Conservation (phyloP, 1,140 invertebrate species). For the Papilio polytes region DNA sequence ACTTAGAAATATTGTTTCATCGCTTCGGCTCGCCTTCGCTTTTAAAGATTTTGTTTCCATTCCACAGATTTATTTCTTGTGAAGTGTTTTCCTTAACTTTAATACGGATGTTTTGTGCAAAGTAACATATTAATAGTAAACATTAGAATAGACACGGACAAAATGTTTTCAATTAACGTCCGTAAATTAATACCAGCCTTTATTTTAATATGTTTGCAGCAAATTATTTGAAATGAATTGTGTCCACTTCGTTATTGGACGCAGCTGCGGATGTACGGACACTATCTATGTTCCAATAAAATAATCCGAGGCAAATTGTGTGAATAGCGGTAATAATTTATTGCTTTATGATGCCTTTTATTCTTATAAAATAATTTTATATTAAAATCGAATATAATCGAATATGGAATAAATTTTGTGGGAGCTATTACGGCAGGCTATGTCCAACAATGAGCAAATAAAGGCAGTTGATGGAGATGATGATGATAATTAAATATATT, state of each 20-base stretch:
- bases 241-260: slow-evolving; percentile 20
- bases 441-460: too few relatives aligned
- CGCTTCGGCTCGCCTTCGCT: slow-evolving; percentile 3
- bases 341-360: slow-evolving; percentile 22
- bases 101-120: not conserved
- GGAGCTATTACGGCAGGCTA: too few relatives aligned
- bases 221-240: slow-evolving; percentile 36
- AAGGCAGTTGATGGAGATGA: too few relatives aligned
- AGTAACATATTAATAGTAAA: not conserved
- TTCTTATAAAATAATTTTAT: not conserved
- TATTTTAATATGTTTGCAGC: slow-evolving; percentile 28
- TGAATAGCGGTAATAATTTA: slow-evolving; percentile 16
- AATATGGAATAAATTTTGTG: not conserved
- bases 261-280: slow-evolving; percentile 7
- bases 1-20: slow-evolving; percentile 38
- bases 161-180: slow-evolving; percentile 22
- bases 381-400: not conserved
- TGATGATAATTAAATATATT: too few relatives aligned
- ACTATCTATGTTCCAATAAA: slow-evolving; percentile 14
- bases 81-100: not conserved
- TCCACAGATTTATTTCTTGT: slow-evolving; percentile 7
- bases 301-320: not conserved
- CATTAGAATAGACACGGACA: not conserved
- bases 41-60: slow-evolving; percentile 19
- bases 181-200: slow-evolving; percentile 12